phyloP scores from a whole-genome alignment of 2,797 vertebrate species.

The Glossophaga mutica region DNA sequence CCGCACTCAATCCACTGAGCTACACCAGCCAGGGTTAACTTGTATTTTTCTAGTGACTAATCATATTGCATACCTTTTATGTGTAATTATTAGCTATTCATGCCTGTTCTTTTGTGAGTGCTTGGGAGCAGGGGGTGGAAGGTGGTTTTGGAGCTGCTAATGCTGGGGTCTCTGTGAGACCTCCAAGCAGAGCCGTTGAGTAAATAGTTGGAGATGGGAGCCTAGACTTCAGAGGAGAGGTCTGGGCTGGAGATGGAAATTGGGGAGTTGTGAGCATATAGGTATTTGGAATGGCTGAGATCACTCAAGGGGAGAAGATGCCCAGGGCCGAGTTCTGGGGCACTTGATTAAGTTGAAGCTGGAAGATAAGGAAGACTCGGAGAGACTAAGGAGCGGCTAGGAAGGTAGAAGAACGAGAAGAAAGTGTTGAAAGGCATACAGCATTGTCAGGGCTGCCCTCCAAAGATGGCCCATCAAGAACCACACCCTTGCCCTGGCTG shows the following conservation, averaged over 20 bases:
- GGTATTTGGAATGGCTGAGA: not conserved
- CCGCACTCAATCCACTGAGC: too few relatives aligned
- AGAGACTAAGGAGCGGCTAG: not conserved
- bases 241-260: not conserved
- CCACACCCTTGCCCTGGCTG: not conserved
- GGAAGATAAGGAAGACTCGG: not conserved
- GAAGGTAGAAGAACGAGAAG: not conserved
- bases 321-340: not conserved
- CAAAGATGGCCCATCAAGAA: not conserved
- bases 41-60: not conserved
- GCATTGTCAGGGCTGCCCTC: too few relatives aligned
- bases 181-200: not conserved
- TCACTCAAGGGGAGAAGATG: not conserved
- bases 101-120: not conserved
- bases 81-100: not conserved
- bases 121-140: not conserved
- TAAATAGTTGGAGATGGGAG: not conserved
- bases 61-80: not conserved
- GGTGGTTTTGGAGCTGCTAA: not conserved
- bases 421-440: not conserved
- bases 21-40: not conserved
- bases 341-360: not conserved
- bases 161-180: not conserved
- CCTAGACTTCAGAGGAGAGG: not conserved
- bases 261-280: not conserved